These are phyloP conservation scores for Mus pahari DNA, from an alignment of 2,113 vertebrate genomes.

Conservation along the genomic window DNA sequence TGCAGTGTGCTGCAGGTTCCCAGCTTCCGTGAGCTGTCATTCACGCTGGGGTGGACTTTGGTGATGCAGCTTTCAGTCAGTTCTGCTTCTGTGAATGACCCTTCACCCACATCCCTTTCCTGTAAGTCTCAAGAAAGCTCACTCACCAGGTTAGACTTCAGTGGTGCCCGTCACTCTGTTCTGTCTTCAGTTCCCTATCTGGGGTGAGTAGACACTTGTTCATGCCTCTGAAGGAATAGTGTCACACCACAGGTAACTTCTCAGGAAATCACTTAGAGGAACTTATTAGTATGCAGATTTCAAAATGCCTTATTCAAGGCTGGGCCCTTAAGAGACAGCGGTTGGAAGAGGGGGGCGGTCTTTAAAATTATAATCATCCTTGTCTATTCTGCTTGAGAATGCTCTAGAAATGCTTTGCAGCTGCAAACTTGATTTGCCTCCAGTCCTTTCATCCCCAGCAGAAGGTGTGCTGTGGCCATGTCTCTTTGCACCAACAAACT, in stretches of 20 bases:
- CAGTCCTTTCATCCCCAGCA: background rate
- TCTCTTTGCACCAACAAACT: background rate
- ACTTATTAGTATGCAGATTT: background rate
- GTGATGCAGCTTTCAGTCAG: background rate
- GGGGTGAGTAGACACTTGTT: background rate
- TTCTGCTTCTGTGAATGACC: background rate
- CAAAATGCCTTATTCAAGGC: background rate
- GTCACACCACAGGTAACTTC: background rate
- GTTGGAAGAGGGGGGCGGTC: background rate
- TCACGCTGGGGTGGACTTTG: background rate
- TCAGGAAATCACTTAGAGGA: background rate
- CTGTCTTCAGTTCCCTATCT: background rate
- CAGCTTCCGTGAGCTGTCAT: background rate
- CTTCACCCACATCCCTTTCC: background rate
- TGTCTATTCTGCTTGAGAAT: background rate
- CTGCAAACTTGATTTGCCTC: background rate
- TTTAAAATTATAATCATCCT: background rate
- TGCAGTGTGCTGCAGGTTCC: background rate
- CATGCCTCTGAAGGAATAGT: background rate
- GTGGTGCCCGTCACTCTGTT: background rate
- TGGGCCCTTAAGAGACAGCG: background rate
- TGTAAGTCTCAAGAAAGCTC: background rate
- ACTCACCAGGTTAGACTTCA: background rate
- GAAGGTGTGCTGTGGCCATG: background rate
- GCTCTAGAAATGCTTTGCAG: background rate